Base-by-base conservation (phyloP, 92 coral and sea anemone genomes). In the Bergia puertoricense region DNA sequence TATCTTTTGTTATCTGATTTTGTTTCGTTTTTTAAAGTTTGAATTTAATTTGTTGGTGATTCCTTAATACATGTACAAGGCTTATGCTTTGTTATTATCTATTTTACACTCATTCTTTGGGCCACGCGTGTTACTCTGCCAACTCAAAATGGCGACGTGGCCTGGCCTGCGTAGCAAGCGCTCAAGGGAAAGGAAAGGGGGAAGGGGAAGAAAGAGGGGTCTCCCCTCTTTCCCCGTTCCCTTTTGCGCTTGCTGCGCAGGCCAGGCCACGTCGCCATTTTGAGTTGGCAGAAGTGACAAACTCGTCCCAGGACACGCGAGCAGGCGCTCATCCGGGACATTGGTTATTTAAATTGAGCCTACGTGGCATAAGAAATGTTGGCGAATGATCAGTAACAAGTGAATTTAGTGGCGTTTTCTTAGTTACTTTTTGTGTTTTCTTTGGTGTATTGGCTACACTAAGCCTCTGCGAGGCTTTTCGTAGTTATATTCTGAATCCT, bases 91-190 rank as follows among this genome's bases (percentile, higher is more conserved):
- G 0, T 54, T 54, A 54, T 3, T 54, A 18, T 18, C 11, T 3
- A 54, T 18, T 54, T 54, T 54, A 2, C 59, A 1, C 15, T 54
- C 59, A 18, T 54, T 8, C 18, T 54, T 54, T 54, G 16, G 59
- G 59, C 59, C 59, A 30, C 30, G 30, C 30, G 30, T 30, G 30
- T 30, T 30, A 30, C 30, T 69, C 42, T 84, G 87, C 87, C 87
- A 84, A 84, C 87, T 71, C 87, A 84, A 84, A 84, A 84, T 84
- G 87, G 87, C 87, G 87, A 84, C 87, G 87, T 84, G 86, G 39
- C 76, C 54, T 30, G 30, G 30, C 30, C 30, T 30, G 30, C 30
- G 30, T 30, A 30, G 30, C 30, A 30, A 30, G 30, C 30, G 30
- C 30, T 30, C 30, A 30, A 30, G 30, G 30, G 30, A 30, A 30